Evolutionary conservation across 2,113 vertebrate genomes (phyloP), one percentile per base, ranked within the genome.

Genomic region (Zosterops lateralis): DNA sequence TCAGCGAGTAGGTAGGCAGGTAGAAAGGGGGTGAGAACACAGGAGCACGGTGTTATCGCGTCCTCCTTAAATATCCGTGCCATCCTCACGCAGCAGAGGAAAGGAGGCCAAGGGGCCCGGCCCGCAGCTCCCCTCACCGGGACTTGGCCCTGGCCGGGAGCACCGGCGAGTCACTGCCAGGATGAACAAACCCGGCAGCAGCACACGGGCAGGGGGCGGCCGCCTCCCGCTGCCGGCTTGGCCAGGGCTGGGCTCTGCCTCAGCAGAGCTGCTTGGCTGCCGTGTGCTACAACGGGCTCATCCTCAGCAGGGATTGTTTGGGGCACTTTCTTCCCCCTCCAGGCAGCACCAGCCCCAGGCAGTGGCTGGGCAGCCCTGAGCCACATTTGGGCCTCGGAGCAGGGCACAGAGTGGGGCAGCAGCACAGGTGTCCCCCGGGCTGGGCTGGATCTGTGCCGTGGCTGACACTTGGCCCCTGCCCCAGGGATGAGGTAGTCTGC

Each of bases 321-420:
- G 40, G 65, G 14, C 14, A 18, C 14, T 6, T 32, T 50, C 2
- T 2, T 32, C 11, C 6, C 24, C 25, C 12, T 9, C 4, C 9
- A 4, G 36, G 56, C 56, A 77, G 51, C 34, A 7, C 14, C 50
- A 32, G 24, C 25, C 22, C 19, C 18, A 10, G 58, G 61, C 18
- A 11, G 71, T 16, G 3, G 24, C 36, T 2, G 24, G 31, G 54
- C 45, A 51, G 50, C 18, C 6, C n/a, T 0, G 1, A 81, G 50
- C 31, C 1, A 0, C 1, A 2, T n/a, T 45, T 22, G 57, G 60
- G 57, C 18, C 17, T 9, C 0, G 0, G 34, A 0, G 1, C 0
- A 5, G 17, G 48, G 29, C 5, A 1, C 56, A 20, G 87, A 71
- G 77, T 6, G 38, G 29, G 29, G 48, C 1, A 3, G 64, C 26